Base-by-base conservation (phyloP, 2,888 invertebrate species). In the Leptodirus hochenwartii region DNA sequence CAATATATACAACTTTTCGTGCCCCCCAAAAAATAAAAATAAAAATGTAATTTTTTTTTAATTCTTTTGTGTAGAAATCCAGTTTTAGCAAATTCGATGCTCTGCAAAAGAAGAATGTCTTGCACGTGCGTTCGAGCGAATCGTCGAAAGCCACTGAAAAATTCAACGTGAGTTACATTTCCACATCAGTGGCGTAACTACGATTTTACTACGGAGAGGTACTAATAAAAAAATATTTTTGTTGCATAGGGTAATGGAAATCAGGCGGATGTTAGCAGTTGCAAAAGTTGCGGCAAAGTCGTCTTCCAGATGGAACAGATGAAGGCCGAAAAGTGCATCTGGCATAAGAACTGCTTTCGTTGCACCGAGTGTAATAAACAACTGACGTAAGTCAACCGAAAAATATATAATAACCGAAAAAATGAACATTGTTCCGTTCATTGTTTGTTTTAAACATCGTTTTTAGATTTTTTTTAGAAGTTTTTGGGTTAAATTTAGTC, bases 271-370 rank as follows among this genome's bases (percentile, higher is more conserved):
- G 60, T 62, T 37, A 67, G 64, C 29, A 70, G 69, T 40, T 93
- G 91, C 53, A 76, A 74, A 46, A 69, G 76, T 41, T 95, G 93
- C 56, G 63, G 70, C 37, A 82, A 88, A 53, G 75, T 80, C 33
- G 93, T 93, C 30, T 95, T 85, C 58, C 90, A 87, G 54, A 91
- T 95, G 91, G 95, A 95, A 59, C 77, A 87, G 47, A 69, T 91
- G 41, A 90, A 90, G 58, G 87, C 90, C 1, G 93, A 90, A 59
- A 75, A 77, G 46, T 64, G 73, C 29, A 69, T 81, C 40, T 95
- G 85, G 77, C 95, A 95, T 58, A 88, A 82, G 58, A 79, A 80
- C 55, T 95, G 95, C 62, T 90, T 95, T 66, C 67, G 87, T 43
- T 95, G 93, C 53, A 67, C 69, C 33, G 87, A 88, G 57, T 96